Base-by-base conservation (phyloP, 2,797 vertebrate genomes). In the Pampus argenteus region DNA sequence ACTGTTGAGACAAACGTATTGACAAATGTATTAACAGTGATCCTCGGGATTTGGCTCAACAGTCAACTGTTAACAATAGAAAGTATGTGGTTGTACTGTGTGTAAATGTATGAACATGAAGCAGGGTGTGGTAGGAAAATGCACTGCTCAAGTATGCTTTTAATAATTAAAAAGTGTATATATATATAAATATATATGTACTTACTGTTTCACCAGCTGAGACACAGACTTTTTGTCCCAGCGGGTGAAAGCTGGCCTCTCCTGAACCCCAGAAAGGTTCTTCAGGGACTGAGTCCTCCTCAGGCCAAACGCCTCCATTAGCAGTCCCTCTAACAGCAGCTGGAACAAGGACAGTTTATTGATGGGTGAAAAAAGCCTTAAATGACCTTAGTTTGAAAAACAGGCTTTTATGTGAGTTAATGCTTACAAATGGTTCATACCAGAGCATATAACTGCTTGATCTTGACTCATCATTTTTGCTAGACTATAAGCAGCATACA, bases 191-290 rank as follows among this genome's bases (percentile, higher is more conserved):
- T 56, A 6, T 2, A 47, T 0, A 17, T 52, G 7, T 36, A 88
- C 90, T 84, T 84, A 95, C 94, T 91, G 91, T 66, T 93, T 83
- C 51, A 95, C 92, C 48, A 95, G 61, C 83, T 95, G 88, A 73
- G 88, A 93, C 44, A 95, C 94, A 29, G 93, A 93, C 76, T 91
- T 94, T 65, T 83, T 89, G 52, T 86, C 82, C 91, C 88, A 77
- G 45, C 52, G 18, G 15, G 22, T 55, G 14, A 42, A 20, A 40
- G 79, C 55, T 36, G 83, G 54, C 45, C 77, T 88, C 36, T 89
- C 90, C 51, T 82, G 79, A 81, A 17, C 66, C 60, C 50, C 88
- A 29, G 86, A 87, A 42, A 95, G 74, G 75, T 63, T 86, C 81
- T 52, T 93, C 51, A 94, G 59, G n/a, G 94, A 95, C 73, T 94